Conservation (phyloP, 2,888 invertebrate genomes). For the Seira sanloemensis region DNA sequence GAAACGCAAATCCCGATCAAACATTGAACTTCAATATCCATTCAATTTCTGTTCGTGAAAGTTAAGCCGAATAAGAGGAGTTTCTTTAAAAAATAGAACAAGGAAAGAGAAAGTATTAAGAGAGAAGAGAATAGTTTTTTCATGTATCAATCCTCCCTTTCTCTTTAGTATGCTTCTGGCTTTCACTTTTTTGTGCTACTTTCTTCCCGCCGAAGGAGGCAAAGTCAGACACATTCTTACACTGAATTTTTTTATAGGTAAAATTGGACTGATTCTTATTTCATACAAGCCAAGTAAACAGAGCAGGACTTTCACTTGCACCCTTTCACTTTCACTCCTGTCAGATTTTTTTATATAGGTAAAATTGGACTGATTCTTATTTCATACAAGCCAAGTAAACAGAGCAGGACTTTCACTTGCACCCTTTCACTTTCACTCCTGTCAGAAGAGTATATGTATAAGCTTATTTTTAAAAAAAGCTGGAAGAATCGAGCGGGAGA, state of each 20-base stretch:
- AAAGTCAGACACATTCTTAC: slow-evolving; percentile 36
- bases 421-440: background rate
- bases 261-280: too few species aligned
- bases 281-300: background rate
- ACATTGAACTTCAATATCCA: background rate
- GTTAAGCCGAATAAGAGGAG: background rate
- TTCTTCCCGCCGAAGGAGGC: background rate
- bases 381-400: too few species aligned
- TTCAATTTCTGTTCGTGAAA: background rate
- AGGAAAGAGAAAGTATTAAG: background rate
- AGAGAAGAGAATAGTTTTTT: background rate
- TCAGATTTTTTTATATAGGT: background rate
- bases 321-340: background rate
- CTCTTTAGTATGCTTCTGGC: background rate
- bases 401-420: background rate
- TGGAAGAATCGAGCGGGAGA: background rate
- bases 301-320: background rate
- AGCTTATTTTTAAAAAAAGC: background rate
- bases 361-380: background rate
- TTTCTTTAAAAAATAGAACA: background rate
- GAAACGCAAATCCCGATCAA: background rate
- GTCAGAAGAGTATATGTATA: background rate
- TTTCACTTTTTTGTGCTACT: background rate
- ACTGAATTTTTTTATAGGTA: slow-evolving; percentile 21
- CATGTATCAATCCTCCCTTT: background rate